A percentile compares a stretch with the other conserved stretches of the same genome.
These are phyloP conservation scores for Drosophila lowei DNA, from an alignment of 1,140 invertebrate species.

Conservation along the genomic window DNA sequence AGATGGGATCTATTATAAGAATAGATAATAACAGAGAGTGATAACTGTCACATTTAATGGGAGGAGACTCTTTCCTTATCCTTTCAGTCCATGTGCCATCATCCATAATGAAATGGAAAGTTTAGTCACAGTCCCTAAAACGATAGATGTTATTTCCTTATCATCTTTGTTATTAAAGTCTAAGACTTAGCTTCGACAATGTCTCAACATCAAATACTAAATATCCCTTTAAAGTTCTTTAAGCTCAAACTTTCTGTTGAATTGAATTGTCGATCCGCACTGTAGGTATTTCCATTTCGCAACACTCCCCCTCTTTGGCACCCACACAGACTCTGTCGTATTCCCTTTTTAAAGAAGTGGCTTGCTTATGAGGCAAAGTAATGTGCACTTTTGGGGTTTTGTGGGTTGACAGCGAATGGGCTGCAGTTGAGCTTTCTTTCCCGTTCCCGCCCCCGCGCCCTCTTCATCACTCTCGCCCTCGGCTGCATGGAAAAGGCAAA, in stretches of 20 bases:
- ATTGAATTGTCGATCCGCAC: no score
- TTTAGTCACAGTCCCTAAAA: no score
- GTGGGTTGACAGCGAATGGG: conserved; percentile 27
- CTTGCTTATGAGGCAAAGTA: conserved; percentile 51
- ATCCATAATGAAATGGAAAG: no score
- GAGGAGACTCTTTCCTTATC: no score
- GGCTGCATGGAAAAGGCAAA: conserved; percentile 23
- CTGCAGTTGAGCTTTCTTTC: conserved; percentile 32
- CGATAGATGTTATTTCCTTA: no score
- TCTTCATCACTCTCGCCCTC: background rate
- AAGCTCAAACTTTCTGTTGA: no score
- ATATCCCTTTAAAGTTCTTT: conserved; percentile 3
- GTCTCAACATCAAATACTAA: no score
- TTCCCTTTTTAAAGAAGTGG: conserved; percentile 42
- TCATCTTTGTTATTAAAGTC: background rate
- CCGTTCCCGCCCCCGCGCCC: conserved; percentile 5
- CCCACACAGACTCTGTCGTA: background rate
- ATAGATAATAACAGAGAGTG: background rate
- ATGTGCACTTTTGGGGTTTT: conserved; percentile 39
- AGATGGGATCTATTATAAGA: no score
- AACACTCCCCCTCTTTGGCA: background rate
- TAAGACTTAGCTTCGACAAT: no score
- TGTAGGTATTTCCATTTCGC: conserved; percentile 24
- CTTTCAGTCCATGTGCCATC: no score
- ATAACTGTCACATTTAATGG: no score